These are phyloP conservation scores for Bedellia somnulentella DNA, from an alignment of 2,888 invertebrate species.

Conservation along the genomic window DNA sequence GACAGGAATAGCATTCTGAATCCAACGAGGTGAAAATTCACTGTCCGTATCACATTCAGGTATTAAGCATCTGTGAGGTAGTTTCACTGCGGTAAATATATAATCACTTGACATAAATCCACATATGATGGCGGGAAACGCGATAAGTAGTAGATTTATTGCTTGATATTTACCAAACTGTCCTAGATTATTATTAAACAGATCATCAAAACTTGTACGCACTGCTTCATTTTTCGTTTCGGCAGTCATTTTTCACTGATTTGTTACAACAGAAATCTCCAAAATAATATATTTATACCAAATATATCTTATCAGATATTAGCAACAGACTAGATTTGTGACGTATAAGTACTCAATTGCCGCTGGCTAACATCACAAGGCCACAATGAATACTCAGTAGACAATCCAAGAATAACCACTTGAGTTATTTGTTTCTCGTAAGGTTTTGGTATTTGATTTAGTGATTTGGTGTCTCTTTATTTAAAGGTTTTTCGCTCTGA, in stretches of 20 bases:
- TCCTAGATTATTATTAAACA: constrained; percentile 33
- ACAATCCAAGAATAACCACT: too few species aligned
- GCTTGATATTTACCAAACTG: constrained; percentile 39
- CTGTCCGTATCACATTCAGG: constrained; percentile 31
- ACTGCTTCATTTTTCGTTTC: constrained; percentile 12
- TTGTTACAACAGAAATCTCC: too few species aligned
- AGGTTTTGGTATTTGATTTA: too few species aligned
- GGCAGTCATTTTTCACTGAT: neutral
- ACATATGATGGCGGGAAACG: constrained; percentile 28
- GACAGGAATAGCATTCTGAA: constrained; percentile 29
- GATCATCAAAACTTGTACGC: constrained; percentile 34
- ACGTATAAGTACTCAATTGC: too few species aligned
- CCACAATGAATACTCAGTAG: too few species aligned
- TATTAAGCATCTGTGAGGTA: constrained; percentile 33
- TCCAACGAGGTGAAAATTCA: constrained; percentile 31
- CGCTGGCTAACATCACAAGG: too few species aligned
- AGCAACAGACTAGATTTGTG: too few species aligned
- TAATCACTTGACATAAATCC: constrained; percentile 44
- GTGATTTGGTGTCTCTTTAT: too few species aligned
- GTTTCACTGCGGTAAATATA: constrained; percentile 36
- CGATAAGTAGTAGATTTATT: constrained; percentile 25
- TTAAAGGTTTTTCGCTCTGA: too few species aligned
- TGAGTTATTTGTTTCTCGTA: too few species aligned
- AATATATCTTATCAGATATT: too few species aligned
- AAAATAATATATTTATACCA: too few species aligned